Evolutionary conservation across 2,888 invertebrate species (phyloP).

Genomic region (Kuschelorhynchus macadamiae): DNA sequence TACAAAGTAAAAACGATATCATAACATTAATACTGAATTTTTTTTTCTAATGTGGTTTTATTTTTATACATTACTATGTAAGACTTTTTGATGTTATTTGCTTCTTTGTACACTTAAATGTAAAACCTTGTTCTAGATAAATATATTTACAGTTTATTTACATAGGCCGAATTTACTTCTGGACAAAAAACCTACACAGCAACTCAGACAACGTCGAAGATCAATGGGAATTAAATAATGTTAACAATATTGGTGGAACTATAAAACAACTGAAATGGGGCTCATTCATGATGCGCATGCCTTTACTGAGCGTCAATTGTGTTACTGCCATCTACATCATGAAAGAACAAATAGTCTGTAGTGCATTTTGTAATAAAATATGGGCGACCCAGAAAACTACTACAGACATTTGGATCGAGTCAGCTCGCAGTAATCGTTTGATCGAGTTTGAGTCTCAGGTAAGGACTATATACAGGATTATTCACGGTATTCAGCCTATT

Average conservation of each 20-base stretch:
- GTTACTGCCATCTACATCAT: conserved; percentile 89
- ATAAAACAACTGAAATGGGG: conserved; percentile 88
- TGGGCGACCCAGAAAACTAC: conserved; percentile 90
- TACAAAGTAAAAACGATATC: too few relatives aligned
- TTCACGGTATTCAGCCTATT: too few relatives aligned
- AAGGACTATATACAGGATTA: too few relatives aligned
- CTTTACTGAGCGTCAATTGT: conserved; percentile 85
- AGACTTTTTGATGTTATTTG: too few relatives aligned
- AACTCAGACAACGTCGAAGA: conserved; percentile 77
- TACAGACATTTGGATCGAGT: conserved; percentile 79
- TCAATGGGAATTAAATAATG: conserved; percentile 84
- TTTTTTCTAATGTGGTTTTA: too few relatives aligned
- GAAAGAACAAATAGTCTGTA: conserved; percentile 88
- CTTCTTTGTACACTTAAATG: too few relatives aligned
- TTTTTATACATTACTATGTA: too few relatives aligned
- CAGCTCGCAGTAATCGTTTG: conserved; percentile 56
- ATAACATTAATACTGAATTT: too few relatives aligned
- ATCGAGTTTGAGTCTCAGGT: conserved; percentile 81
- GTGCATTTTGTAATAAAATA: conserved; percentile 82
- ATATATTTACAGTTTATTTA: not conserved
- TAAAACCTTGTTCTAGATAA: too few relatives aligned
- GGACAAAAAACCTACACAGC: conserved; percentile 72
- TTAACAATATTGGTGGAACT: conserved; percentile 74
- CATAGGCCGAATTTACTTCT: conserved; percentile 81
- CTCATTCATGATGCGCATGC: conserved; percentile 78